Evolutionary conservation across 2,888 invertebrate genomes (phyloP), one percentile per base, ranked within the genome.

Genomic region (Apeira syringaria): DNA sequence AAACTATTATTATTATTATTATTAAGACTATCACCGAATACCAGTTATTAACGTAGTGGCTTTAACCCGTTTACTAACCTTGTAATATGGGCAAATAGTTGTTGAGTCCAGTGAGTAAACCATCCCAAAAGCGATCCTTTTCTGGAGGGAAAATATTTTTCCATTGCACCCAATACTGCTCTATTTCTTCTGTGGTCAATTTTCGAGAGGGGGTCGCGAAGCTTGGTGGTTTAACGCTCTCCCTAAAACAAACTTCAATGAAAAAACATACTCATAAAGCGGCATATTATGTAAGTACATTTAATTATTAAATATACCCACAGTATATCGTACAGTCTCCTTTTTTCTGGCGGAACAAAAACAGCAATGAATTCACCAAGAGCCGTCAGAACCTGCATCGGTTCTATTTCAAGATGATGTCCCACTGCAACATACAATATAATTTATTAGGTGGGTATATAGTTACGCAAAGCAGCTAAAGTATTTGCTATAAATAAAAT

Each of bases 41-140:
- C n/a, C n/a, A n/a, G n/a, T n/a, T n/a, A n/a, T n/a, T n/a, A n/a
- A n/a, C n/a, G n/a, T n/a, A n/a, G n/a, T n/a, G n/a, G n/a, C n/a
- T n/a, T n/a, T n/a, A n/a, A n/a, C n/a, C n/a, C n/a, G 4, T 15
- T 4, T 15, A 15, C 15, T 32, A 7, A 93, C 93, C 92, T 88
- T 93, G 93, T 49, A 94, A 77, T 51, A 93, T 88, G 17, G 88
- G 84, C 50, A 93, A 87, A 74, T 94, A 95, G 64, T 92, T 92
- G 42, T 91, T 91, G 11, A 95, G 77, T 2, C 93, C 94, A 10
- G 90, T 77, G 3, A 93, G 70, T 25, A 95, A 64, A 2, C 92
- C 93, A 56, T 94, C 93, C 96, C 96, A 96, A 25, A 96, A 77
- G 43, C 91, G 91, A 55, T 93, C 91, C 51, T 92, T 93, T 28